Evolutionary conservation across 2,113 vertebrate species (phyloP).

Genomic region (Mesocricetus auratus): DNA sequence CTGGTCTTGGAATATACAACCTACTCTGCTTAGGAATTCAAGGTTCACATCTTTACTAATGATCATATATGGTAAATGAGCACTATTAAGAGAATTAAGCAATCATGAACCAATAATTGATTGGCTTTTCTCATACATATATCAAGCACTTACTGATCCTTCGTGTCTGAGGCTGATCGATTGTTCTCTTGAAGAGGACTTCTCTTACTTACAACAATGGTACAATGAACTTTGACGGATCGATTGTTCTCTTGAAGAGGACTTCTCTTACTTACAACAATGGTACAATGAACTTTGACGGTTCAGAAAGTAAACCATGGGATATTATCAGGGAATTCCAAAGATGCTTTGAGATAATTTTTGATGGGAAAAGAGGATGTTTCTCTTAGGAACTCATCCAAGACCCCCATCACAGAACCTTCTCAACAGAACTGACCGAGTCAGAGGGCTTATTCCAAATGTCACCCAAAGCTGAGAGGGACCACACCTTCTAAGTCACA

Average conservation of each 20-base stretch:
- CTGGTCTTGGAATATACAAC: conserved; percentile 55
- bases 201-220: conserved; percentile 75
- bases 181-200: conserved; percentile 66
- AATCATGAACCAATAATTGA: conserved; percentile 88
- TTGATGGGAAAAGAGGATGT: conserved; percentile 48
- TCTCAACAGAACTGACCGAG: conserved; percentile 3
- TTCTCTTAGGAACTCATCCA: conserved; percentile 17
- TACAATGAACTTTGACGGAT: conserved; percentile 68
- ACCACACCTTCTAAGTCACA: not conserved
- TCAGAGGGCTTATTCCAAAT: conserved; percentile 15
- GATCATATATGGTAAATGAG: conserved; percentile 79
- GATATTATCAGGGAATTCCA: conserved; percentile 38
- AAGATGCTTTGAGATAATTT: conserved; percentile 5
- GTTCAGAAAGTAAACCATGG: conserved; percentile 51
- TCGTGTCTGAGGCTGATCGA: conserved; percentile 80
- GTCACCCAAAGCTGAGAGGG: not conserved
- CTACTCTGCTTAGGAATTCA: conserved; percentile 73
- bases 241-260: conserved; percentile 74
- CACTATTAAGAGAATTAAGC: conserved; percentile 85
- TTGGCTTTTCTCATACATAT: conserved; percentile 83
- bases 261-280: conserved; percentile 74
- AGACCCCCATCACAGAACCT: not conserved
- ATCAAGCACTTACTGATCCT: conserved; percentile 86
- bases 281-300: not conserved
- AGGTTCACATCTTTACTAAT: conserved; percentile 81